phyloP scores from a whole-genome alignment of 2,113 vertebrate genomes.

The Ptyas mucosa region DNA sequence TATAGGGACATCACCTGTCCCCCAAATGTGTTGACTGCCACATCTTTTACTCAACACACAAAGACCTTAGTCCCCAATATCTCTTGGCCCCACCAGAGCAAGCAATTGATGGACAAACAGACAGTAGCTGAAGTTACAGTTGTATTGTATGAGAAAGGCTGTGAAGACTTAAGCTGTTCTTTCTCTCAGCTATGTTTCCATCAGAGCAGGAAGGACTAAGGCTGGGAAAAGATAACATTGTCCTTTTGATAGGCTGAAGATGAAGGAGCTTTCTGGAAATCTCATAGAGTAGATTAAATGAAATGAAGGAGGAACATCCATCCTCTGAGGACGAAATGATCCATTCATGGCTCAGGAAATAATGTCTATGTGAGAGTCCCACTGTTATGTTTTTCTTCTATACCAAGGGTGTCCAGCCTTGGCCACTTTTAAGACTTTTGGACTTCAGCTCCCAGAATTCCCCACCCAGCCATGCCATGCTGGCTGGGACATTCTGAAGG shows the following conservation, averaged over 20 bases:
- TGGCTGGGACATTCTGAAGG: not conserved
- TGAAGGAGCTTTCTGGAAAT: not conserved
- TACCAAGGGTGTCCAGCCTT: not conserved
- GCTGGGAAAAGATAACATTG: not conserved
- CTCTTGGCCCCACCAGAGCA: not conserved
- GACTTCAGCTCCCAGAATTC: not conserved
- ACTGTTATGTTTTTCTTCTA: not conserved
- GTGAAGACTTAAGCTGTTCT: not conserved
- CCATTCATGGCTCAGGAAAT: not conserved
- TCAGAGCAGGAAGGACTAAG: not conserved
- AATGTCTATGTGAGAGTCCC: not conserved
- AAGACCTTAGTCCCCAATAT: not conserved
- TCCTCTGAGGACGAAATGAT: not conserved
- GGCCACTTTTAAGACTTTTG: not conserved
- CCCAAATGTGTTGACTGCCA: not conserved
- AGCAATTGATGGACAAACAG: not conserved
- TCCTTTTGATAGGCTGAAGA: not conserved
- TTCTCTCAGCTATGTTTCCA: not conserved
- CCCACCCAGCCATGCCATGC: not conserved
- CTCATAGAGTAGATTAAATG: not conserved
- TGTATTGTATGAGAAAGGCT: not conserved
- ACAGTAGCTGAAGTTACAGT: not conserved
- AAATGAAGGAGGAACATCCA: not conserved
- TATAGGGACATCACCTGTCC: not conserved
- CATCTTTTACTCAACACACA: not conserved